Evolutionary conservation across 2,113 vertebrate species (phyloP), one percentile per base, ranked within the genome.

Genomic region (Lepisosteus osseus): DNA sequence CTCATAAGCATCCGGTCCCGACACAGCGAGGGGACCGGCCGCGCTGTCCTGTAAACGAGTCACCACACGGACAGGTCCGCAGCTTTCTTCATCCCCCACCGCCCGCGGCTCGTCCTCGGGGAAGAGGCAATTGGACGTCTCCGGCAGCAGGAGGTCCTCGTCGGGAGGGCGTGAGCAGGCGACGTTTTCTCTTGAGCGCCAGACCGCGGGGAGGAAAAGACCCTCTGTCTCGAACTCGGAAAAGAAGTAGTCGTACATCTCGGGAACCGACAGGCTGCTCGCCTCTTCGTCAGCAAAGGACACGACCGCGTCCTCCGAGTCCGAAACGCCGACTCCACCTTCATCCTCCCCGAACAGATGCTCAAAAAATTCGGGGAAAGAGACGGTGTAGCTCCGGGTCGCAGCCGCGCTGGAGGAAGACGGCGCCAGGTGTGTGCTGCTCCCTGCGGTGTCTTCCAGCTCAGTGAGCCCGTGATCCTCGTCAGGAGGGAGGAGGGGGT

Each of bases 121-220:
- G 71, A 97, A 96, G 72, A 99, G 95, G 70, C 94, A 86, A n/a
- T 98, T 95, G 0, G 96, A 99, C 3, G 89, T 88, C 6, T 97
- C 95, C 0, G 95, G 94, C 76, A 90, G 93, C 75, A 92, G 90
- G 3, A 90, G 65, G 6, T 81, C 86, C 15, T 70, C 74, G 9
- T 67, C 80, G 14, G 75, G 59, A 4, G 81, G 80, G 47, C 72
- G 82, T 51, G 87, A 85, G 70, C 15, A 80, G 66, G 85, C 86
- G 44, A 84, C 85, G 65, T 87, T 82, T 0, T 68, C 64, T 63
- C 72, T 69, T 7, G 76, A 74, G 59, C 78, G 7, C 47, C 69
- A 41, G 1, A 73, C 42, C 13, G 83, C 59, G 13, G 87, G 86
- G 56, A 67, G 79, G 76, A 89, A 87, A 45, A 90, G 81, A 71